Base-by-base conservation (phyloP, 2,888 invertebrate genomes). In the Aleiodes leptofemur region DNA sequence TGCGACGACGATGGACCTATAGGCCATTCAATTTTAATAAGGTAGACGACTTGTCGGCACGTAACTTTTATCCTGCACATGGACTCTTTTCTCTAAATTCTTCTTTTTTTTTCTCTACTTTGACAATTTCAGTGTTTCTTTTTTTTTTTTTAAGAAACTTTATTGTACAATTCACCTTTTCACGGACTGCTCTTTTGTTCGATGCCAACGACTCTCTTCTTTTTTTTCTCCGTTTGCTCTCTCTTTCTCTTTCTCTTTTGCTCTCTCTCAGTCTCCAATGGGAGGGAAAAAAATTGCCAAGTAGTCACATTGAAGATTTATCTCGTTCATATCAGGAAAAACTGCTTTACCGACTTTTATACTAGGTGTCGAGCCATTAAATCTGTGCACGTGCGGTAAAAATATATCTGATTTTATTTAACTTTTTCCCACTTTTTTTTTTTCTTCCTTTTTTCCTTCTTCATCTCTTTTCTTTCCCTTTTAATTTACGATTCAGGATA, bases 231-330 rank as follows among this genome's bases (percentile, higher is more conserved):
- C 11, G 8, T 8, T 38, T 38, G 23, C 38, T 38, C 43, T 9
- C 43, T 43, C 11, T 43, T 8, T 43, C 43, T 43, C 43, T 43
- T 9, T 43, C 43, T n/a, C n/a, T n/a, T n/a, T n/a, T n/a, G n/a
- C n/a, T n/a, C n/a, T 43, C 43, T 43, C 43, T 43, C 43, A 8
- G 43, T 43, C 34, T 13, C 61, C 43, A 13, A 61, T 9, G 34
- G 34, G 73, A 64, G 23, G 48, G 50, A 56, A 64, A 64, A 64
- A 64, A 64, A 83, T 82, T 78, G 82, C 82, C 85, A 85, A 85
- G 83, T 82, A 82, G 84, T 82, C 82, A 82, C 85, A 85, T 85
- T 80, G 78, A 82, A 86, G 86, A 88, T 88, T 88, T 87, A 88
- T 88, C 84, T 84, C 79, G 79, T 84, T 88, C 86, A 86, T 87